Evolutionary conservation across 1,140 invertebrate species (phyloP), one percentile per base, ranked within the genome.

Genomic region (Adelges cooleyi): DNA sequence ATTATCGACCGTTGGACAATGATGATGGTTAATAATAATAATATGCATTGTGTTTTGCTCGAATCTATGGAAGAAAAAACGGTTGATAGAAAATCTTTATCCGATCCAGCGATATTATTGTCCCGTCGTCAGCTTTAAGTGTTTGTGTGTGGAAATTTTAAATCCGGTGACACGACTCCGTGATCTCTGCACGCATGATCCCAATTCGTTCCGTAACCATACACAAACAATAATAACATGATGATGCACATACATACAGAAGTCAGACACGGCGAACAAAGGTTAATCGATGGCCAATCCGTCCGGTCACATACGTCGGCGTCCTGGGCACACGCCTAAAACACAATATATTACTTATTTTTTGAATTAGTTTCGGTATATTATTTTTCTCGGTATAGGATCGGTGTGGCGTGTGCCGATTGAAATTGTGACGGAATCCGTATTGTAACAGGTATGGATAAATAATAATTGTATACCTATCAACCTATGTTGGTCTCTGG

Each of bases 251-350:
- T n/a, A 6, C 29, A 33, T 11, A 33, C 29, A 33, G 29, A 33
- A 33, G 29, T 33, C 29, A 33, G 11, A 33, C 29, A 5, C 29
- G n/a, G n/a, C n/a, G 51, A 27, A 53, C 51, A 53, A 53, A 38
- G 51, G 51, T 53, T 22, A 53, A 53, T 53, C 51, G 17, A 52
- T 52, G 50, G 33, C 50, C 50, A n/a, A 52, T 29, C 27, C 27
- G 18, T 53, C 29, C 29, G 29, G 29, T 33, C 29, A 13, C n/a
- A 38, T 36, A 20, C 22, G 25, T 10, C 23, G n/a, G n/a, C 29
- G 29, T 33, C 29, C 5, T 6, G 11, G 51, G 33, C 51, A 53
- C 51, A 22, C 51, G 33, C 33, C n/a, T 33, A 8, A n/a, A 22
- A 8, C 10, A n/a, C n/a, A 23, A 15, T 25, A 22, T 50, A 25